Conservation (phyloP, 2,797 vertebrate species). For the Coreius guichenoti region DNA sequence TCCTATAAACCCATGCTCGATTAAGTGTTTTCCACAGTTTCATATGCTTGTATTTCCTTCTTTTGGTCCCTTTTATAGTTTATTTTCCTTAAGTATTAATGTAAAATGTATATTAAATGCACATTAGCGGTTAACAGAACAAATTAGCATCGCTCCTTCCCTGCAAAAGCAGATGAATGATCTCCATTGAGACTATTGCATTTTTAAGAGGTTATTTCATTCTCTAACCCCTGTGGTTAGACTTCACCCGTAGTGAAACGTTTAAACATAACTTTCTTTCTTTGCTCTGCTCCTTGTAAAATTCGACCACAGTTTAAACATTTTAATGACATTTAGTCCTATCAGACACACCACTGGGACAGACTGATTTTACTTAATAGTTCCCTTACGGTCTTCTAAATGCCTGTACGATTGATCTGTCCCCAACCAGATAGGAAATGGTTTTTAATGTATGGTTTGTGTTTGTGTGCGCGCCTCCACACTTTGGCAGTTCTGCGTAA, state of each 20-base stretch:
- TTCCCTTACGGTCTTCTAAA: conserved; percentile 41
- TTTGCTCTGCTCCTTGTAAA: conserved; percentile 27
- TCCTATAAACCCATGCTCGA: neutral
- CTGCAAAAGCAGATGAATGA: conserved; percentile 17
- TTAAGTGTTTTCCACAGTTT: conserved; percentile 13
- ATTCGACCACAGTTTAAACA: conserved; percentile 27
- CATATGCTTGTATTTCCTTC: conserved; percentile 4
- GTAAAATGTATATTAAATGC: conserved; percentile 14
- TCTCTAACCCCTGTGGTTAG: conserved; percentile 16
- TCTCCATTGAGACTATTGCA: conserved; percentile 11
- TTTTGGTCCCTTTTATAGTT: conserved; percentile 32
- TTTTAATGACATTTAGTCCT: conserved; percentile 33
- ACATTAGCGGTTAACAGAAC: conserved; percentile 1
- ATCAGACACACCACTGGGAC: conserved; percentile 41
- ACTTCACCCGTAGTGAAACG: conserved; percentile 29
- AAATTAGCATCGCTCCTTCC: conserved; percentile 6
- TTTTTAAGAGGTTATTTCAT: conserved; percentile 27
- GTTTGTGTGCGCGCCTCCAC: neutral
- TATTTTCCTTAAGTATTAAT: conserved; percentile 1
- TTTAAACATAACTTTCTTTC: conserved; percentile 32
- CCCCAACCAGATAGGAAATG: conserved; percentile 5
- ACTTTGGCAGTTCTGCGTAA: neutral
- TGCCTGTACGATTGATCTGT: conserved; percentile 12
- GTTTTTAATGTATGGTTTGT: conserved; percentile 8
- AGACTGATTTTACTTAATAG: conserved; percentile 46